These are phyloP conservation scores for Tiphia femorata DNA, from an alignment of 2,888 invertebrate species.

Conservation along the genomic window DNA sequence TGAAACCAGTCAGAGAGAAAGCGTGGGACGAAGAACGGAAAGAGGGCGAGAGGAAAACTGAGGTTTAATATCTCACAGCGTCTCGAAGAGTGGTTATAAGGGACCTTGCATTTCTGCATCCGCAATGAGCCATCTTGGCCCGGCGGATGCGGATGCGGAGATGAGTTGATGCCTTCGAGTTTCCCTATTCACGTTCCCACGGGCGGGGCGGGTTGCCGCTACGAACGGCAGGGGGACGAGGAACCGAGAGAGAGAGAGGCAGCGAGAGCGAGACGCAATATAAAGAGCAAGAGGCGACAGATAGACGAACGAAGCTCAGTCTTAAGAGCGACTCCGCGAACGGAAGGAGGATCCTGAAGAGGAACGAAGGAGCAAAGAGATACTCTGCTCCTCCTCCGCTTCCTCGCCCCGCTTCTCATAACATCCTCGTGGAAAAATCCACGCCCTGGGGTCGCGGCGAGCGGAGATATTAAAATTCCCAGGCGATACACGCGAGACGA, in stretches of 20 bases:
- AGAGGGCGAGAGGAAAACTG: slow-evolving; percentile 18
- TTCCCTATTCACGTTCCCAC: slow-evolving; percentile 46
- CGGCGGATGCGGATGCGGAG: slow-evolving; percentile 20
- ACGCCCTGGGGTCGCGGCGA: too few species aligned
- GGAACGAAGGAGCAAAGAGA: too few species aligned
- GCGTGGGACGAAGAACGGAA: background rate
- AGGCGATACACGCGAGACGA: too few species aligned
- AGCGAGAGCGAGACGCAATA: slow-evolving; percentile 1
- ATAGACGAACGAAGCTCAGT: slow-evolving; percentile 6
- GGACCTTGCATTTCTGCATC: slow-evolving; percentile 54
- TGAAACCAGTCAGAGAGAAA: background rate
- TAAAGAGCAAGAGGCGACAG: slow-evolving; percentile 7
- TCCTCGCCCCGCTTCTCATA: too few species aligned
- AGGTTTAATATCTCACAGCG: slow-evolving; percentile 56
- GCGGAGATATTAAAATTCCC: too few species aligned
- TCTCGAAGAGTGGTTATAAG: slow-evolving; percentile 49
- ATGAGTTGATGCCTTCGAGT: slow-evolving; percentile 44
- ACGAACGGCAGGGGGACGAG: background rate
- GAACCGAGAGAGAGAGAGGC: too few species aligned
- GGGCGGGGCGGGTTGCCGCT: slow-evolving; percentile 8
- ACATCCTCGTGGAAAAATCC: too few species aligned
- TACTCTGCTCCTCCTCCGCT: too few species aligned
- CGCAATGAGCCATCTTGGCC: slow-evolving; percentile 50
- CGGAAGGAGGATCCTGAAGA: too few species aligned
- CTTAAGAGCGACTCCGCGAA: too few species aligned